phyloP scores from a whole-genome alignment of 2,888 invertebrate genomes.

The Agelastica alni region DNA sequence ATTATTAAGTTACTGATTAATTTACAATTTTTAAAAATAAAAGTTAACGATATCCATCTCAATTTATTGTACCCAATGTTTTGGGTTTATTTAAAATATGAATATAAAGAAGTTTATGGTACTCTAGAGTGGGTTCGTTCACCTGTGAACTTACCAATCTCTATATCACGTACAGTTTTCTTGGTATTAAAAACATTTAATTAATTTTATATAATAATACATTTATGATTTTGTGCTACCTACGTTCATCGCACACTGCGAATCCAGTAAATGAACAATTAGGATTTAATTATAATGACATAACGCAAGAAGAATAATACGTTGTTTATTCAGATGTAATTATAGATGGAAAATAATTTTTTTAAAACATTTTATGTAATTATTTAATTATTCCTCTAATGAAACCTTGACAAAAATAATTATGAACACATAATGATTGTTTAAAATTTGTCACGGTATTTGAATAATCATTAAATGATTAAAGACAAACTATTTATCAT shows the following conservation, averaged over 20 bases:
- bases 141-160: constrained; percentile 14
- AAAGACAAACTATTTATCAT: constrained; percentile 8
- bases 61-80: too few species aligned
- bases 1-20: too few species aligned
- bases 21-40: too few species aligned
- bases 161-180: constrained; percentile 2
- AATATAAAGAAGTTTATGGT: too few species aligned
- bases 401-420: constrained; percentile 37
- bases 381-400: constrained; percentile 40
- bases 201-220: constrained; percentile 21
- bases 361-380: constrained; percentile 32
- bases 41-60: too few species aligned
- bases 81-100: too few species aligned
- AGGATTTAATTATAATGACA: constrained; percentile 32
- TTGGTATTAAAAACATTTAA: constrained; percentile 12
- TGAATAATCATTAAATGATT: constrained; percentile 14
- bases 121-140: constrained; percentile 14
- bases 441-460: constrained; percentile 30
- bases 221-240: constrained; percentile 21
- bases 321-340: constrained; percentile 30
- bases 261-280: constrained; percentile 25
- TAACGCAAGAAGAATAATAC: constrained; percentile 27
- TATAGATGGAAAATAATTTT: constrained; percentile 35
- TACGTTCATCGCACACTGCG: constrained; percentile 14
- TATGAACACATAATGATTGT: constrained; percentile 32